Percentiles rank a stretch among this genome's conserved stretches.
phyloP scores from a whole-genome alignment of 2,113 vertebrate genomes.

The Dromas ardeola region DNA sequence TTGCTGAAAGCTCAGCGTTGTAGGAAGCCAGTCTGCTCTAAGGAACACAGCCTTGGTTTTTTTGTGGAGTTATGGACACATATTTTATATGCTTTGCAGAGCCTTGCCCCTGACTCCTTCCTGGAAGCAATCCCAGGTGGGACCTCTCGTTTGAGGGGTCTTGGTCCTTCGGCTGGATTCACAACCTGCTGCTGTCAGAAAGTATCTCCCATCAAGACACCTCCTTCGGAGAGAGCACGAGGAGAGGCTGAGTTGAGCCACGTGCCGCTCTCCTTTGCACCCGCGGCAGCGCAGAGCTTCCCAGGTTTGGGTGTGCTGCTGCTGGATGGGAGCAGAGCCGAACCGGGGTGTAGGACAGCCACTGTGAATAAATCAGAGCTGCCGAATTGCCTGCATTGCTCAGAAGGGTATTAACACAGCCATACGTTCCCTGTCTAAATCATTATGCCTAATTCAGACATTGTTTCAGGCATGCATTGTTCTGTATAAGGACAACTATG shows the following conservation, averaged over 20 bases:
- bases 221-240: background rate
- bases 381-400: background rate
- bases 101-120: background rate
- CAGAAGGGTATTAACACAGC: background rate
- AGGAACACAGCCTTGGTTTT: background rate
- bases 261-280: background rate
- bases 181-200: background rate
- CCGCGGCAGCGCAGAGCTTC: rapidly evolving
- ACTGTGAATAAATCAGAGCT: background rate
- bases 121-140: background rate
- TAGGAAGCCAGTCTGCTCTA: background rate
- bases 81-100: background rate
- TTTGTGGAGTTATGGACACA: background rate
- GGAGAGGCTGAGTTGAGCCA: background rate
- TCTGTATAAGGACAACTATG: background rate
- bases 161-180: background rate
- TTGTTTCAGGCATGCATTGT: rapidly evolving
- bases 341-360: background rate
- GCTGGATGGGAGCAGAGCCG: rapidly evolving
- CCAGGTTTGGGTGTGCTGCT: background rate
- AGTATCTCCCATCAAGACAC: background rate
- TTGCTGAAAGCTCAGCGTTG: background rate
- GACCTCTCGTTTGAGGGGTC: background rate
- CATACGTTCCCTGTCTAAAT: rapidly evolving
- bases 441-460: background rate